Percentiles rank a stretch among this genome's conserved stretches.
These are phyloP conservation scores for Myrmecobius fasciatus DNA, from an alignment of 2,113 vertebrate species.

Conservation along the genomic window DNA sequence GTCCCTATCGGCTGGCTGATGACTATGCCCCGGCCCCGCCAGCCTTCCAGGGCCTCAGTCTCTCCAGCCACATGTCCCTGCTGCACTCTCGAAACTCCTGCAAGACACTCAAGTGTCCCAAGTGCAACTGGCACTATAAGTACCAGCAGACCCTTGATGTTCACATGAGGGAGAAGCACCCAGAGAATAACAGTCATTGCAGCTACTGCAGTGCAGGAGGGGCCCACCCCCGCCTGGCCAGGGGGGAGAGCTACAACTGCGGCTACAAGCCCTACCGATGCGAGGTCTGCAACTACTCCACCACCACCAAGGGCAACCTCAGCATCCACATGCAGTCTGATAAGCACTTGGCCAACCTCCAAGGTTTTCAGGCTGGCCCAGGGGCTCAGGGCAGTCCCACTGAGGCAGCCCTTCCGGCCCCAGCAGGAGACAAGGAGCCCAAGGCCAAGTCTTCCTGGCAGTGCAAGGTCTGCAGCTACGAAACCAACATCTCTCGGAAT, in stretches of 20 bases:
- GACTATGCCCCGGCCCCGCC: slow-evolving; percentile 71
- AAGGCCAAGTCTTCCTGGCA: slow-evolving; percentile 83
- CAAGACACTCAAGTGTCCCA: slow-evolving; percentile 85
- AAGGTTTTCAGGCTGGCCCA: slow-evolving; percentile 75
- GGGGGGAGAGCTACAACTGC: slow-evolving; percentile 83
- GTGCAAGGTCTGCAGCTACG: slow-evolving; percentile 84
- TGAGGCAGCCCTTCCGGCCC: slow-evolving; percentile 53
- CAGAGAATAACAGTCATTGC: slow-evolving; percentile 80
- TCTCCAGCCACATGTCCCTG: slow-evolving; percentile 82
- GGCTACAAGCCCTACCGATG: slow-evolving; percentile 86
- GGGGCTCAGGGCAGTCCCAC: slow-evolving; percentile 67
- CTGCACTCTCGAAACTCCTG: slow-evolving; percentile 84
- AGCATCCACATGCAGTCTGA: slow-evolving; percentile 86
- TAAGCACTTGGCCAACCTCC: slow-evolving; percentile 84
- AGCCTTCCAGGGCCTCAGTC: slow-evolving; percentile 77
- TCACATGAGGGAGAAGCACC: slow-evolving; percentile 85
- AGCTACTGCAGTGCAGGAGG: slow-evolving; percentile 80
- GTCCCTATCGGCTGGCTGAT: slow-evolving; percentile 66
- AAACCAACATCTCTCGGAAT: slow-evolving; percentile 84
- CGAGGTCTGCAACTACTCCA: slow-evolving; percentile 84
- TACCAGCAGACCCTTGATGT: slow-evolving; percentile 85
- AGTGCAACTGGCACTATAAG: slow-evolving; percentile 87
- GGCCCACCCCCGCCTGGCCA: slow-evolving; percentile 80
- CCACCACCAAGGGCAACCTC: slow-evolving; percentile 85
- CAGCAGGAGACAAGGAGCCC: slow-evolving; percentile 76